Evolutionary conservation across 2,888 invertebrate species (phyloP).

Genomic region (Ichneumoninae sp.): DNA sequence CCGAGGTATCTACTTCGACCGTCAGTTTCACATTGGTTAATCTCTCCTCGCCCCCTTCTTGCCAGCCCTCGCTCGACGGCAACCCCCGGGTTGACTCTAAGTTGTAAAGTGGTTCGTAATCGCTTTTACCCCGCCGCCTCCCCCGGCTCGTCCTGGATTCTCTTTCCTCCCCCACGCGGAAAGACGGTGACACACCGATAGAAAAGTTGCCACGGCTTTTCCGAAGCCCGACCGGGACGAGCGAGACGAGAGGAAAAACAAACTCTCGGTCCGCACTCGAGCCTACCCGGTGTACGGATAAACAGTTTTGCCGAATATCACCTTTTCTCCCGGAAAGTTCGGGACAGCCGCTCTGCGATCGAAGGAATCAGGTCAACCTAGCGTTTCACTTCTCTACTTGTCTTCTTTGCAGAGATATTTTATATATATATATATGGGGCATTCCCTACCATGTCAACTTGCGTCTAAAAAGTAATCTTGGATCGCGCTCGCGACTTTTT

Average conservation of each 20-base stretch:
- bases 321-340: not conserved
- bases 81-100: constrained; percentile 47
- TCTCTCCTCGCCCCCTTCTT: not conserved
- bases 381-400: constrained; percentile 1
- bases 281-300: constrained; percentile 26
- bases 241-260: constrained; percentile 11
- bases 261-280: not conserved
- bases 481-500: too few species aligned
- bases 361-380: constrained; percentile 26
- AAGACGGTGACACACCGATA: constrained; percentile 29
- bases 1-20: not conserved
- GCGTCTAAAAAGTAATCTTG: too few species aligned
- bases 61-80: not conserved
- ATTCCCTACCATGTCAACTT: too few species aligned
- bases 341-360: constrained; percentile 19
- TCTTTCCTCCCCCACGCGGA: constrained; percentile 1
- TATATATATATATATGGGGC: not conserved
- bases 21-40: constrained; percentile 17
- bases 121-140: constrained; percentile 34
- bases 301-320: not conserved
- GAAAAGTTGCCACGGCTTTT: constrained; percentile 42
- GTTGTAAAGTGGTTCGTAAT: constrained; percentile 54
- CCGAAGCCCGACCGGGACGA: not conserved
- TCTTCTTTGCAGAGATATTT: not conserved
- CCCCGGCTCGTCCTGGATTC: constrained; percentile 3